Evolutionary conservation across 2,888 invertebrate species (phyloP), one percentile per base, ranked within the genome.

Genomic region (Troides oblongomaculatus): DNA sequence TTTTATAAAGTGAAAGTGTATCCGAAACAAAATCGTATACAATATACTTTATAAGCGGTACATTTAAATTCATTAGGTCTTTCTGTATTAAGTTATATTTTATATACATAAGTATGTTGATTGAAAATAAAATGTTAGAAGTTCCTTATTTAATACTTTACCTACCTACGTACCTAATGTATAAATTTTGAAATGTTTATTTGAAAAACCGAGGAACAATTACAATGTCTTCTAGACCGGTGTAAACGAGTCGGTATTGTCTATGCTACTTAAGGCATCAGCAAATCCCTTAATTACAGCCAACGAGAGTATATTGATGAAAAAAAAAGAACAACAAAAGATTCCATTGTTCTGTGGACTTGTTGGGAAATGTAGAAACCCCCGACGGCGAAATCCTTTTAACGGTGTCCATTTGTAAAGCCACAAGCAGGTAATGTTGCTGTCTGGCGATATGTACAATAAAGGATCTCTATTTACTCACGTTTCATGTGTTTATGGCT

Each of bases 361-460:
- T 66, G 72, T 64, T 46, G 53, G 59, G 58, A 43, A 23, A 18
- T 68, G 43, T 78, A 78, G 75, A 80, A 81, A 78, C 77, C 79
- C 73, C 74, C 77, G 75, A 77, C 78, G 76, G 70, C 75, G 75
- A 78, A 81, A 82, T 82, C 79, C 80, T 72, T 80, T 77, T 80
- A 81, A 78, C 80, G 76, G 77, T 75, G 77, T 76, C 77, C 76
- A 69, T 75, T 75, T 77, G 74, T 74, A 79, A 81, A 84, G 78
- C 78, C 81, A 76, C 75, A 77, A 73, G 76, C 75, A 79, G 76
- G 74, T 76, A 77, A 76, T 60, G 77, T 72, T 74, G 77, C 78
- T 78, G 79, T 76, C 73, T 75, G 62, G 56, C 71, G 50, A 39
- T 66, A 53, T 62, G 62, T 58, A 66, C 53, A 50, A 43, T 60